Evolutionary conservation across 37 sponge, comb jelly and placozoan species (phyloP), one percentile per base, ranked within the genome.

Genomic region (Agelas oroides): DNA sequence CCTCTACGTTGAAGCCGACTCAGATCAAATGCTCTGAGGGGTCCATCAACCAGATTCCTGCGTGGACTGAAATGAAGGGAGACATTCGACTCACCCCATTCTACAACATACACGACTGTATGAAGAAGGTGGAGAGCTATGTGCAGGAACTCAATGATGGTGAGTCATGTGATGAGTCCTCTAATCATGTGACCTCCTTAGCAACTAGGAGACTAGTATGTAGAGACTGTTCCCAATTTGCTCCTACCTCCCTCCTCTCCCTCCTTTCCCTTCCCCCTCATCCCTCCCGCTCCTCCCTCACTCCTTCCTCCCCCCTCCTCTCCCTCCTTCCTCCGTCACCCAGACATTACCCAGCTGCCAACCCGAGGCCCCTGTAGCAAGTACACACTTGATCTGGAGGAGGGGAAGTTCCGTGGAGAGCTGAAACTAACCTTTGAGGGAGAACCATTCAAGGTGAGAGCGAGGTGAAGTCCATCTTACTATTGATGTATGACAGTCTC

Each of bases 1-100:
- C 89, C 28, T 89, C 89, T 35, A 89, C 83, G 70, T 83, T 89
- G 89, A 89, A 89, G 78, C 84, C 81, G 28, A 89, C 89, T 8
- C 89, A 83, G 69, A 72, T 89, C 55, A 76, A 53, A 35, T 73
- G 64, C 27, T 23, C 74, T 61, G 88, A 88, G 73, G 88, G 88
- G 35, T 71, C 82, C 27, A 58, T 88, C 24, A 88, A 88, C 80
- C 88, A 88, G 76, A 73, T 88, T 1, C 88, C 88, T 13, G 65
- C 88, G 1, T 88, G 82, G 81, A 66, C 76, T n/a, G 82, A 88
- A 76, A 59, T 84, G 17, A 54, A 62, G 41, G 82, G 82, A 52
- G 89, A 89, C 83, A 89, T 89, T 41, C 83, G 89, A 19, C 84
- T 89, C 46, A 83, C 83, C 1, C 89, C 89, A 25, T 89, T 89